These are phyloP conservation scores for Bilobella aurantiaca DNA, from an alignment of 1,140 invertebrate species.

Conservation along the genomic window DNA sequence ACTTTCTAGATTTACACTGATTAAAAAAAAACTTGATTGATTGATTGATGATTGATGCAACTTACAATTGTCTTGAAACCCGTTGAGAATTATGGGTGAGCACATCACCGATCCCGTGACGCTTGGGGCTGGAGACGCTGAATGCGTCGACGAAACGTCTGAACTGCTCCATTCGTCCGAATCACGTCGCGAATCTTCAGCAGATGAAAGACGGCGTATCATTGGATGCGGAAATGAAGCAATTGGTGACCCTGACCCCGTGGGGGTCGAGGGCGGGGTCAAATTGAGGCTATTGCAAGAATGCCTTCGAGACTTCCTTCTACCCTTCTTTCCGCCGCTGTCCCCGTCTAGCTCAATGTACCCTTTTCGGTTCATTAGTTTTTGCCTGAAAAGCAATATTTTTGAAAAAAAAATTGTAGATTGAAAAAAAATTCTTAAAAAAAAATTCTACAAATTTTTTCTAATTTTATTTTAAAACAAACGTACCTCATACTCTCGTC, in stretches of 20 bases:
- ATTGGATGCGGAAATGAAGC: slow-evolving; percentile 25
- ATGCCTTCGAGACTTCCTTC: slow-evolving; percentile 63
- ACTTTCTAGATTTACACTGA: too few relatives aligned
- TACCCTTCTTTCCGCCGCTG: slow-evolving; percentile 48
- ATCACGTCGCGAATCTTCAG: slow-evolving; percentile 24
- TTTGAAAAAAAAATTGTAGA: background rate
- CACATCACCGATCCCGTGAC: slow-evolving; percentile 8
- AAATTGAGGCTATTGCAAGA: slow-evolving; percentile 43
- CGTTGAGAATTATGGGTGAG: slow-evolving; percentile 29
- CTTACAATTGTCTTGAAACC: slow-evolving; percentile 28
- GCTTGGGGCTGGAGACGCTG: slow-evolving; percentile 22
- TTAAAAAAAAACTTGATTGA: too few relatives aligned
- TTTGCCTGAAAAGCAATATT: slow-evolving; percentile 48
- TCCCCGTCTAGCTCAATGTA: slow-evolving; percentile 40
- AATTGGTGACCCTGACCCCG: slow-evolving; percentile 24
- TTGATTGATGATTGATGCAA: too few relatives aligned
- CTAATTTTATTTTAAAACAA: background rate
- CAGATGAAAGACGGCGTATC: slow-evolving; percentile 26
- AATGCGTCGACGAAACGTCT: slow-evolving; percentile 23
- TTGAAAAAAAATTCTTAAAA: too few relatives aligned
- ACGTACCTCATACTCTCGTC: slow-evolving; percentile 63
- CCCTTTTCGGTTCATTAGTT: slow-evolving; percentile 56
- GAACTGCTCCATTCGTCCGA: slow-evolving; percentile 31
- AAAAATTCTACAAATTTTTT: background rate
- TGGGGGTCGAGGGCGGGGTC: slow-evolving; percentile 24